Percentiles rank a stretch among this genome's conserved stretches.
Evolutionary conservation across 2,113 vertebrate genomes (phyloP).

Genomic region (Cygnus atratus): DNA sequence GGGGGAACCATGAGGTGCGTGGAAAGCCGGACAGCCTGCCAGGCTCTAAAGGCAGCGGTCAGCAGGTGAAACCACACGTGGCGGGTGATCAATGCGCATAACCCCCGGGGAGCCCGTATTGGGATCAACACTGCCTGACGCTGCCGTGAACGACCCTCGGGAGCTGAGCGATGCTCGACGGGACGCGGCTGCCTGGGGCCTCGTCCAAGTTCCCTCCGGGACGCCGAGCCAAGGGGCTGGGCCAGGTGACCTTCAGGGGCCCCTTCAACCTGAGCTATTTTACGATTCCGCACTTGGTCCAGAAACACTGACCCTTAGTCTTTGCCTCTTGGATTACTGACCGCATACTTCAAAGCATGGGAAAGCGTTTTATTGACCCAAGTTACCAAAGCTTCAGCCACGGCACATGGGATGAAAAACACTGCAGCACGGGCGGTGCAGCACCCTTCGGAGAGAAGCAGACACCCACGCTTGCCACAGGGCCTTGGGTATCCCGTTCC

Average conservation of each 20-base stretch:
- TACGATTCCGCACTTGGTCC: neutral
- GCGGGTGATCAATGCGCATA: fast-evolving
- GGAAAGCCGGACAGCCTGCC: neutral
- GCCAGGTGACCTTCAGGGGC: fast-evolving
- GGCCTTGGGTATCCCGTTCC: neutral
- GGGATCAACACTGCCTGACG: neutral
- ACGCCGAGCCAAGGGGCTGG: neutral
- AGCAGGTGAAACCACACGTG: neutral
- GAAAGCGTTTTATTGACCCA: neutral
- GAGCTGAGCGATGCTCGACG: neutral
- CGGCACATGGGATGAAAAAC: neutral
- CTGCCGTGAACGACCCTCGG: neutral
- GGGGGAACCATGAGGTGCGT: fast-evolving
- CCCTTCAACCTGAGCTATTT: neutral
- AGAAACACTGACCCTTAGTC: neutral
- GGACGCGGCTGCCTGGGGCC: neutral
- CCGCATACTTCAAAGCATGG: neutral
- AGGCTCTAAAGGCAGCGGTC: fast-evolving
- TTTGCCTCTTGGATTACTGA: neutral
- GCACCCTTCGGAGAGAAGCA: neutral
- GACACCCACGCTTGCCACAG: neutral
- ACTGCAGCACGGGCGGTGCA: fast-evolving
- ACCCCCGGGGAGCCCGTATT: fast-evolving
- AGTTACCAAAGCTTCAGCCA: neutral
- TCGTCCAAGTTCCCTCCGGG: neutral